Conservation (phyloP, 2,113 vertebrate genomes). For the Daboia siamensis region DNA sequence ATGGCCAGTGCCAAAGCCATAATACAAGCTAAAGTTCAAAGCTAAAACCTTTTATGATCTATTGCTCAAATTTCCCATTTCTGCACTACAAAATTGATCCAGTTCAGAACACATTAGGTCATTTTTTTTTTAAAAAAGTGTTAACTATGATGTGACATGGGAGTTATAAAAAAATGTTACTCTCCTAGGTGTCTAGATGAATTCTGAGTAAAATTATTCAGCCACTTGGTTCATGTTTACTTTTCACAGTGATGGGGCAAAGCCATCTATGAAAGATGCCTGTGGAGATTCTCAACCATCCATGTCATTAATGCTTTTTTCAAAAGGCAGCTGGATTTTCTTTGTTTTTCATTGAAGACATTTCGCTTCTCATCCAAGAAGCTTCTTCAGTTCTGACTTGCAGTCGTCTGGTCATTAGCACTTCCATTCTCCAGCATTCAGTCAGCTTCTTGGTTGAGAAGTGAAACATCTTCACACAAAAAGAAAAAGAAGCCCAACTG, state of each 20-base stretch:
- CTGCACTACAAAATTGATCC: neutral
- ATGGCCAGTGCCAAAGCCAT: neutral
- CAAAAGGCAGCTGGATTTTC: neutral
- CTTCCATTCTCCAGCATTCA: too few species aligned
- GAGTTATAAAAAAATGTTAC: neutral
- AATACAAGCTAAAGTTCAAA: neutral
- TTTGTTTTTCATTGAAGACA: neutral
- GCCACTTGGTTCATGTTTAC: neutral
- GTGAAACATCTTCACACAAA: neutral
- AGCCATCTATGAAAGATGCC: neutral
- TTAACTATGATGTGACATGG: neutral
- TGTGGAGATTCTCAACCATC: neutral
- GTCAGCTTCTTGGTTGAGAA: neutral
- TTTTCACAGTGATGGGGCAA: neutral
- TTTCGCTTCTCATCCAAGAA: neutral
- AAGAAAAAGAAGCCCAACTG: neutral
- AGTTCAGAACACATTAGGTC: neutral
- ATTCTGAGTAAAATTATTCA: neutral
- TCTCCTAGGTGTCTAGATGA: neutral
- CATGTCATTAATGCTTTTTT: neutral
- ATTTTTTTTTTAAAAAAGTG: neutral
- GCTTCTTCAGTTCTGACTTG: neutral
- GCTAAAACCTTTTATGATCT: neutral
- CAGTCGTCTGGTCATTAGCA: neutral
- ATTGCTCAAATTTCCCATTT: neutral